A percentile compares a stretch with the other conserved stretches of the same genome.
phyloP scores from a whole-genome alignment of 2,888 invertebrate species.

The Mesoligia furuncula region DNA sequence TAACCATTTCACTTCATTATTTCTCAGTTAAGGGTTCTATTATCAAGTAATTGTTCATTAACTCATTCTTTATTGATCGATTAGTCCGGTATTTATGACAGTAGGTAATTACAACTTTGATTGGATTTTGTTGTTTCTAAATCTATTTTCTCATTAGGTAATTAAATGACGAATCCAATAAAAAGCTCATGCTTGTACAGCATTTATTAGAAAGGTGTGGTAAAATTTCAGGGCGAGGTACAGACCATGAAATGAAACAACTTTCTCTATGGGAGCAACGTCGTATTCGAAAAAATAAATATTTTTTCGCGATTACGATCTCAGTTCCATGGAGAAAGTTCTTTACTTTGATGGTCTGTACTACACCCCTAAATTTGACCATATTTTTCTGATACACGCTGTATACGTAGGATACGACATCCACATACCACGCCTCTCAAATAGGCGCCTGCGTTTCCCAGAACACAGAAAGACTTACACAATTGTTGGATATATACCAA shows the following conservation, averaged over 20 bases:
- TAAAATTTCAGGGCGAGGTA: not conserved
- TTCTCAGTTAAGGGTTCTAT: not conserved
- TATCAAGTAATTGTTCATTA: constrained; percentile 4
- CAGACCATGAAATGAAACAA: not conserved
- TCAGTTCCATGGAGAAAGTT: not conserved
- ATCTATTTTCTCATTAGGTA: not conserved
- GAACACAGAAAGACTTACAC: not conserved
- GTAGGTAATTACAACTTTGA: constrained; percentile 21
- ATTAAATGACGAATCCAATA: not conserved
- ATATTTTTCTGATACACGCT: not conserved
- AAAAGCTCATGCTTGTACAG: not conserved
- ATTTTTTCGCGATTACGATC: not conserved
- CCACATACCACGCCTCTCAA: not conserved
- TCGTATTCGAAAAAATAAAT: not conserved
- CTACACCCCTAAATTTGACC: not conserved
- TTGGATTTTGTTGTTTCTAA: constrained; percentile 28
- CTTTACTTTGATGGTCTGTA: not conserved
- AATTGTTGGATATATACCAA: not conserved
- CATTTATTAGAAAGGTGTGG: not conserved
- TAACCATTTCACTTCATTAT: not conserved
- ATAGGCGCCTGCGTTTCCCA: not conserved
- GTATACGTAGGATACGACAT: not conserved
- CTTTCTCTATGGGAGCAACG: not conserved
- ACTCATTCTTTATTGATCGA: not conserved
- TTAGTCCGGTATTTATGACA: constrained; percentile 10